A percentile compares a stretch with the other conserved stretches of the same genome.
phyloP scores from a whole-genome alignment of 2,113 vertebrate species.

The Brevimyrus niger region DNA sequence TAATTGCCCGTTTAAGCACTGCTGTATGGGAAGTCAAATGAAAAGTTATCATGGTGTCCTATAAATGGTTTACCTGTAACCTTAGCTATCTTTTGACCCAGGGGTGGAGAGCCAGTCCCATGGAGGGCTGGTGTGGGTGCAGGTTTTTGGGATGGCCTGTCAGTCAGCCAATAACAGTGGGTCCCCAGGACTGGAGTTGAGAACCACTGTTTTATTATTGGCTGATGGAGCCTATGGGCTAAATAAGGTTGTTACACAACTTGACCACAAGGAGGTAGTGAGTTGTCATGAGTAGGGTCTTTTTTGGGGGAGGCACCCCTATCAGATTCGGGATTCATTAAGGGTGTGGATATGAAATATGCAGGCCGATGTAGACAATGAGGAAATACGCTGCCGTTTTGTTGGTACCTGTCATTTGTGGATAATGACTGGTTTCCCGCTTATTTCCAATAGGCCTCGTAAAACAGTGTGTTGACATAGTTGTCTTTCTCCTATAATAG shows the following conservation, averaged over 20 bases:
- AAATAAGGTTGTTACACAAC: background rate
- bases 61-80: background rate
- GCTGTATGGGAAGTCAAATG: background rate
- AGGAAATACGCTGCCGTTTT: background rate
- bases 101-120: too few species aligned
- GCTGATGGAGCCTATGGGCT: background rate
- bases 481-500: slow-evolving; percentile 30
- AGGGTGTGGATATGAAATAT: background rate
- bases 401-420: background rate
- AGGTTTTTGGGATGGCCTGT: too few species aligned
- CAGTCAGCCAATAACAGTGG: too few species aligned
- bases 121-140: too few species aligned
- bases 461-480: background rate
- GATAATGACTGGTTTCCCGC: slow-evolving; percentile 6
- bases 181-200: too few species aligned
- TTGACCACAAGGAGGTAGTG: background rate
- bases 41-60: background rate
- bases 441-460: background rate
- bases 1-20: background rate
- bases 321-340: background rate
- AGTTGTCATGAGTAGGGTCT: background rate
- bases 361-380: background rate
- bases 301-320: background rate
- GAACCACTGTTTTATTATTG: too few species aligned
- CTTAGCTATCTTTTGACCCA: background rate